A percentile compares a stretch with the other conserved stretches of the same genome.
Evolutionary conservation across 2,113 vertebrate genomes (phyloP).

Genomic region (Epinephelus lanceolatus): DNA sequence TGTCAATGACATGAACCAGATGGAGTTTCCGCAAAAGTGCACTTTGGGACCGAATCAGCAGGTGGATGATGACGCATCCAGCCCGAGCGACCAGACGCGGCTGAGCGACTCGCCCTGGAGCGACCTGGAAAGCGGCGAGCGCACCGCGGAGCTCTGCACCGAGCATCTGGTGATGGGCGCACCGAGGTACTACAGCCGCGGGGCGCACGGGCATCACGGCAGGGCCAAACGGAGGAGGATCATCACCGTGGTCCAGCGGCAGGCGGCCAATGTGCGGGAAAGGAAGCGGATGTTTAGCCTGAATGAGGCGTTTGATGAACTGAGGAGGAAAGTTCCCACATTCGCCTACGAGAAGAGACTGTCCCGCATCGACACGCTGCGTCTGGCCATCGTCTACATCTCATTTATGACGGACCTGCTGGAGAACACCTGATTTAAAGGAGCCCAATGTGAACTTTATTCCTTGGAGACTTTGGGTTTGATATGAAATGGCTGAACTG

Average conservation of each 20-base stretch:
- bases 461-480: not conserved
- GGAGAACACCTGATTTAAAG: slow-evolving; percentile 73
- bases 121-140: slow-evolving; percentile 54
- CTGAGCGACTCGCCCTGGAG: slow-evolving; percentile 74
- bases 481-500: not conserved
- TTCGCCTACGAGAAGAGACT: slow-evolving; percentile 97
- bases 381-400: slow-evolving; percentile 96
- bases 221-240: slow-evolving; percentile 90
- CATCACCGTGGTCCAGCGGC: slow-evolving; percentile 93
- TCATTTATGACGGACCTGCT: slow-evolving; percentile 97
- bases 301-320: slow-evolving; percentile 96
- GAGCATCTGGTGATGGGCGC: slow-evolving; percentile 50
- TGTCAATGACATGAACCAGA: slow-evolving; percentile 84
- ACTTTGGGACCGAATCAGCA: slow-evolving; percentile 53
- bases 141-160: slow-evolving; percentile 17
- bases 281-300: slow-evolving; percentile 97
- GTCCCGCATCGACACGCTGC: slow-evolving; percentile 95
- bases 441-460: not conserved
- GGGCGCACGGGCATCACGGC: slow-evolving; percentile 61
- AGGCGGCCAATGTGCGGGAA: slow-evolving; percentile 95
- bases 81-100: slow-evolving; percentile 69
- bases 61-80: slow-evolving; percentile 37
- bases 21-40: slow-evolving; percentile 71
- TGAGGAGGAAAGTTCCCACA: slow-evolving; percentile 95
- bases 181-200: slow-evolving; percentile 55